Evolutionary conservation across 1,140 invertebrate genomes (phyloP), one percentile per base, ranked within the genome.

Genomic region (Drosophila murphyi): DNA sequence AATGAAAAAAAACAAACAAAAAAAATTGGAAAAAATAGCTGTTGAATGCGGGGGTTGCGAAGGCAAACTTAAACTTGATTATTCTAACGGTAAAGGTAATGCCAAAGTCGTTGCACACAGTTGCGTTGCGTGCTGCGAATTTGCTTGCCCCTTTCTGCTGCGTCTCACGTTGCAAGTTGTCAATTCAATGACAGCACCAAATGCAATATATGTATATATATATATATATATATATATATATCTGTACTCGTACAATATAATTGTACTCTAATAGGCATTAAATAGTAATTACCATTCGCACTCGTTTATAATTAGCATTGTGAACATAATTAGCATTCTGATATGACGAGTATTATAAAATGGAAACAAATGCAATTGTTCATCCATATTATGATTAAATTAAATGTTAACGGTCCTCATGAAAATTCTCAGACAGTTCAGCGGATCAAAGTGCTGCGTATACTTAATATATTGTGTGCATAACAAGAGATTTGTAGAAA

Each of bases 171-270:
- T 47, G 57, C 57, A 32, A 45, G 57, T 60, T 60, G 64, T 55
- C 10, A 56, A 60, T 34, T 73, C 81, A 83, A 83, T 85, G 81
- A 83, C 81, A 83, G 72, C 76, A 61, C 31, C 57, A 69, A 79
- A 67, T 67, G 78, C 68, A 59, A 54, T 67, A 67, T 57, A 52
- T 29, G 41, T 74, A 63, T 59, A 68, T 75, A 63, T 59, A 68
- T 75, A 54, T 67, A 67, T 57, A 52, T 29, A 35, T 74, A 63
- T 59, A 68, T 75, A 54, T 67, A 67, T 57, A 52, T 29, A 35
- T 74, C 54, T 59, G 64, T 75, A 59, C 54, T 71, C 60, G 20
- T 47, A 72, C 48, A 10, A 7, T 7, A 59, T 37, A 59, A 48
- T 31, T 51, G 43, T 31, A 32, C 34, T 43, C 50, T 50, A 60